Percentiles rank a stretch among this genome's conserved stretches.
Conservation (phyloP, 2,797 vertebrate species). For the Gambusia yucatana region DNA sequence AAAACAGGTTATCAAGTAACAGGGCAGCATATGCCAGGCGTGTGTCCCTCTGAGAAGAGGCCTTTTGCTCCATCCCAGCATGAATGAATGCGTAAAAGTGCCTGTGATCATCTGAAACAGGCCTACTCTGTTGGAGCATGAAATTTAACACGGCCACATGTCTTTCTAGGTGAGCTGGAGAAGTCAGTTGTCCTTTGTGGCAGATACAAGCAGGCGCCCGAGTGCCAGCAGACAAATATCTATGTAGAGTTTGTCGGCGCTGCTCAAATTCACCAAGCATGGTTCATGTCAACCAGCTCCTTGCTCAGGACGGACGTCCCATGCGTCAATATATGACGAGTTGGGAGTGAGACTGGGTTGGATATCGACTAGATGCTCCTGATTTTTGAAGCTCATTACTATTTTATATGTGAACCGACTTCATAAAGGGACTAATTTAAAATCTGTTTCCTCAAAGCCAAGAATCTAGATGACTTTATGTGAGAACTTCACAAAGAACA, state of each 20-base stretch:
- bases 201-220: constrained; percentile 24
- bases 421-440: constrained; percentile 16
- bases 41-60: constrained; percentile 60
- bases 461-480: background rate
- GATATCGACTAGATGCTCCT: constrained; percentile 26
- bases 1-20: constrained; percentile 83
- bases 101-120: constrained; percentile 54
- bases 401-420: constrained; percentile 48
- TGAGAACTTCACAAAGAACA: background rate
- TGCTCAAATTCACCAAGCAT: constrained; percentile 43
- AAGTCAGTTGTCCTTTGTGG: constrained; percentile 56
- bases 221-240: constrained; percentile 38
- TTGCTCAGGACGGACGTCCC: too few species aligned
- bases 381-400: constrained; percentile 54
- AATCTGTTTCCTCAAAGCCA: constrained; percentile 17
- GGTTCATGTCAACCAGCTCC: constrained; percentile 38
- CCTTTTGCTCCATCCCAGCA: constrained; percentile 36
- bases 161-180: constrained; percentile 35
- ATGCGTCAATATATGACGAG: too few species aligned
- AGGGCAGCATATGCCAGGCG: constrained; percentile 79
- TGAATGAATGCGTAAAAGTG: constrained; percentile 37
- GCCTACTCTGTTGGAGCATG: constrained; percentile 23
- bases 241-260: constrained; percentile 42
- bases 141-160: constrained; percentile 53
- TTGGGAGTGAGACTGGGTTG: too few species aligned